These are phyloP conservation scores for Calliphora vicina DNA, from an alignment of 1,140 invertebrate species.

Conservation along the genomic window DNA sequence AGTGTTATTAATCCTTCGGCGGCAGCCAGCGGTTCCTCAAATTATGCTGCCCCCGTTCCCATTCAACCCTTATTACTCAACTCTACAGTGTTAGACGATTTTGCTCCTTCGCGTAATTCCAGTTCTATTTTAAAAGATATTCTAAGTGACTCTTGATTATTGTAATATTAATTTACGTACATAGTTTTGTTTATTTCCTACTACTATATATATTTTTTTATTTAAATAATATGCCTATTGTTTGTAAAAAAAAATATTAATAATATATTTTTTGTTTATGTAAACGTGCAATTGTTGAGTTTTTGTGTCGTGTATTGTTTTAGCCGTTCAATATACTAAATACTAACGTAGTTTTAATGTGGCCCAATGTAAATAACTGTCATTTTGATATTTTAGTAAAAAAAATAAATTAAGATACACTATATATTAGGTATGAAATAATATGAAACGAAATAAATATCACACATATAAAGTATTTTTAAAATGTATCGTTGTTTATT, in stretches of 20 bases:
- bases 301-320: background rate
- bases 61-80: slow-evolving; percentile 66
- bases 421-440: background rate
- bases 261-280: background rate
- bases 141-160: slow-evolving; percentile 71
- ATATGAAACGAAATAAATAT: background rate
- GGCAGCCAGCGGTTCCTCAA: slow-evolving; percentile 43
- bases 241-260: slow-evolving; percentile 19
- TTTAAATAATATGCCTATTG: background rate
- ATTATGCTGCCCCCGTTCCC: slow-evolving; percentile 30
- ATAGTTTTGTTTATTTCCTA: background rate
- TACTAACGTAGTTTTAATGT: background rate
- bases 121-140: slow-evolving; percentile 76
- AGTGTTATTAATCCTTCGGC: background rate
- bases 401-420: background rate
- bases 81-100: slow-evolving; percentile 69
- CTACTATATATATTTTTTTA: slow-evolving; percentile 23
- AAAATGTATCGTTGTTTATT: background rate
- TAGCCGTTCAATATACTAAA: background rate
- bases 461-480: background rate
- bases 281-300: background rate
- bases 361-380: background rate
- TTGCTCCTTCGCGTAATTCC: slow-evolving; percentile 71
- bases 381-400: background rate
- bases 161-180: slow-evolving; percentile 44